Percentiles rank a stretch among this genome's conserved stretches.
Evolutionary conservation across 2,797 vertebrate genomes (phyloP).

Genomic region (Lutjanus campechanus): DNA sequence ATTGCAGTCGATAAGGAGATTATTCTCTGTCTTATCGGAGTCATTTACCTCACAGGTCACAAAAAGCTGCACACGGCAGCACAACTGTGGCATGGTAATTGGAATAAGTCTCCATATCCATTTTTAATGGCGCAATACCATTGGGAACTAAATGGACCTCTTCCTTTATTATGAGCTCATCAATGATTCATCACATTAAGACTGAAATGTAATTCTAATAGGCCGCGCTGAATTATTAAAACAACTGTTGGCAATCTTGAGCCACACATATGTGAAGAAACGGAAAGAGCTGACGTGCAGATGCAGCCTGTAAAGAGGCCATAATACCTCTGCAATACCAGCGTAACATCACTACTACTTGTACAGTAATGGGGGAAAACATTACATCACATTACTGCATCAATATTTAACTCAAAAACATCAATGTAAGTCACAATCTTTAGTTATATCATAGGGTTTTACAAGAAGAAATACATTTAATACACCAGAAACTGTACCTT

Average conservation of each 20-base stretch:
- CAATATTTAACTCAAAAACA: conserved; percentile 41
- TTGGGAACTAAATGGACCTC: conserved; percentile 70
- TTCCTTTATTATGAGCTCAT: conserved; percentile 78
- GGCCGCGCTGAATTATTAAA: conserved; percentile 82
- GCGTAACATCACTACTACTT: conserved; percentile 8
- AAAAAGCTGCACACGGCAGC: conserved; percentile 55
- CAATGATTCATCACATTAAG: conserved; percentile 82
- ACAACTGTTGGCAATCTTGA: conserved; percentile 52
- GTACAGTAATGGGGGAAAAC: background rate
- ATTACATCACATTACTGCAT: conserved; percentile 29
- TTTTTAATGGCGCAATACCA: conserved; percentile 77
- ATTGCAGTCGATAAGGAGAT: conserved; percentile 10
- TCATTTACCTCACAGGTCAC: conserved; percentile 71
- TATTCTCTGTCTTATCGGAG: conserved; percentile 24
- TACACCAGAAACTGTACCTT: conserved; percentile 68
- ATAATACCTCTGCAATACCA: conserved; percentile 8
- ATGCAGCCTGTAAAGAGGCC: conserved; percentile 9
- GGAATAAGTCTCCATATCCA: conserved; percentile 71
- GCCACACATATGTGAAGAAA: conserved; percentile 49
- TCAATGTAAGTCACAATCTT: background rate
- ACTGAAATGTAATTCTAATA: conserved; percentile 78
- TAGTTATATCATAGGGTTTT: background rate
- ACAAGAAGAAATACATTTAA: background rate
- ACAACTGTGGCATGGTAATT: conserved; percentile 60
- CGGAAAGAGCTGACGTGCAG: conserved; percentile 32